Evolutionary conservation across 1,140 invertebrate species (phyloP).

Genomic region (Eueides isabella): DNA sequence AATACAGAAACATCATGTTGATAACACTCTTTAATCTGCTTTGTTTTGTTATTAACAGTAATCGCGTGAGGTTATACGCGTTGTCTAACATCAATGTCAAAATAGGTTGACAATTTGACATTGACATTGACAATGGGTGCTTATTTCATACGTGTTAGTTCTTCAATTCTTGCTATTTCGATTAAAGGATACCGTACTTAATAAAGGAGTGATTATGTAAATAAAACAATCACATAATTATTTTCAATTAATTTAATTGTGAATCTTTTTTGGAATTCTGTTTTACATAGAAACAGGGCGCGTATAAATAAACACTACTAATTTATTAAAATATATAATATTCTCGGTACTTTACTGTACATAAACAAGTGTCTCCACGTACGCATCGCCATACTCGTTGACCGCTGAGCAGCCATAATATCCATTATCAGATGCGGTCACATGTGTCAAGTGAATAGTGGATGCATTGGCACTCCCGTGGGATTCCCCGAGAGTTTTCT

Average conservation of each 20-base stretch:
- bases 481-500: constrained; percentile 22
- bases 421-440: constrained; percentile 49
- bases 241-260: too few species aligned
- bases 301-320: not conserved
- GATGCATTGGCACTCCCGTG: constrained; percentile 37
- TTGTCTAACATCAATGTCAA: constrained; percentile 55
- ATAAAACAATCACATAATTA: too few species aligned
- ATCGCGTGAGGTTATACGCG: constrained; percentile 53
- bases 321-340: not conserved
- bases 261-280: too few species aligned
- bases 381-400: constrained; percentile 53
- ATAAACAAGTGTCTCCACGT: constrained; percentile 49
- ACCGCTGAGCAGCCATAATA: constrained; percentile 62
- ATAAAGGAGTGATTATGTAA: too few species aligned
- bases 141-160: not conserved
- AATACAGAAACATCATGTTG: constrained; percentile 65
- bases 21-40: constrained; percentile 35
- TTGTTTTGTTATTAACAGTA: constrained; percentile 52
- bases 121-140: not conserved
- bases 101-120: too few species aligned
- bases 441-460: constrained; percentile 51
- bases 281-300: too few species aligned
- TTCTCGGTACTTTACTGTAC: constrained; percentile 18
- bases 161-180: not conserved
- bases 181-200: not conserved